Evolutionary conservation across 2,113 vertebrate species (phyloP).

Genomic region (Odocoileus hemionus): DNA sequence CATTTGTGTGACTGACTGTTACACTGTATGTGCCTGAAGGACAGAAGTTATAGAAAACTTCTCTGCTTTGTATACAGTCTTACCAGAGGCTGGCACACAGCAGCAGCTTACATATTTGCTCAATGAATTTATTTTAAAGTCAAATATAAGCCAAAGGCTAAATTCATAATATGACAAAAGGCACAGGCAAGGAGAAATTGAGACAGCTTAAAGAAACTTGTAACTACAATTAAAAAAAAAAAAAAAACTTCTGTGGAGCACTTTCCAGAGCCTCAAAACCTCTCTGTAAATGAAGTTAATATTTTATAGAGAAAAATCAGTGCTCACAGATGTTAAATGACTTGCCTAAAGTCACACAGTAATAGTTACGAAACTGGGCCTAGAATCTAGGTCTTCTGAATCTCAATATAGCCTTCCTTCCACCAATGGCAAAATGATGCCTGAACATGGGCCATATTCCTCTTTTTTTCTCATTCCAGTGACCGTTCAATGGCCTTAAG

Average conservation of each 20-base stretch:
- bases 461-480: not conserved
- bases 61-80: not conserved
- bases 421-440: not conserved
- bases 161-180: not conserved
- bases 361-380: not conserved
- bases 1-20: not conserved
- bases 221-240: not conserved
- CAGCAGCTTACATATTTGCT: not conserved
- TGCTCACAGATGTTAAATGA: not conserved
- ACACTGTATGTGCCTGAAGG: not conserved
- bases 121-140: slow-evolving; percentile 23
- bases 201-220: not conserved
- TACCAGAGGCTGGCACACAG: not conserved
- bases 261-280: not conserved
- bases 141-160: slow-evolving; percentile 18
- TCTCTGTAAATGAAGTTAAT: not conserved
- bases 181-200: not conserved
- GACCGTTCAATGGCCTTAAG: not conserved
- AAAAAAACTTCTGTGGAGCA: not conserved
- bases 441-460: not conserved
- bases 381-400: not conserved
- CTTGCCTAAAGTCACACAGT: not conserved
- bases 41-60: not conserved
- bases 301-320: slow-evolving; percentile 22
- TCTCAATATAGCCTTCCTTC: not conserved